These are phyloP conservation scores for Asbolus verrucosus DNA, from an alignment of 1,140 invertebrate species.

Conservation along the genomic window DNA sequence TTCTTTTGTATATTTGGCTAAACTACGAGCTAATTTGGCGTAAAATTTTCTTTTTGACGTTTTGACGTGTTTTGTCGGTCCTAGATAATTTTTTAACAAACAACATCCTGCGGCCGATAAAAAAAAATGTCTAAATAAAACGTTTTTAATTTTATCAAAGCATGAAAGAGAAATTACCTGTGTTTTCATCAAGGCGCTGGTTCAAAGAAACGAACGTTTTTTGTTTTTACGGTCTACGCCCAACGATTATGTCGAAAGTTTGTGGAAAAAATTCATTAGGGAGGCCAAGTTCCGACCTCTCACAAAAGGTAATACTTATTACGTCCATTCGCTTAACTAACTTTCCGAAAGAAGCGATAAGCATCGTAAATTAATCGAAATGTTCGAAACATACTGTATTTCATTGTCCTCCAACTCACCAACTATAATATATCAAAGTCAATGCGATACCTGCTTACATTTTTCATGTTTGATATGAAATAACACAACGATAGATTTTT, in stretches of 20 bases:
- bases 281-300: no score
- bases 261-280: background rate
- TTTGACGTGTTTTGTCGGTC: no score
- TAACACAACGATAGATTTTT: no score
- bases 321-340: no score
- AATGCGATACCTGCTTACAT: constrained; percentile 14
- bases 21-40: background rate
- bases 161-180: constrained; percentile 27
- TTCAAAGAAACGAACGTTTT: background rate
- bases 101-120: no score
- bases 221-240: background rate
- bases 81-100: no score
- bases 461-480: constrained; percentile 36
- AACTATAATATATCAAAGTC: constrained; percentile 30
- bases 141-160: constrained; percentile 20
- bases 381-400: constrained; percentile 17
- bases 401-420: constrained; percentile 10
- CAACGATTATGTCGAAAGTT: no score
- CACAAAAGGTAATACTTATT: no score
- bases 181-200: no score
- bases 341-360: no score
- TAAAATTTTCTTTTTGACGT: no score
- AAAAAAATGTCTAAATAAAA: no score
- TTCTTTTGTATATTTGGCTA: background rate
- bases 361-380: constrained; percentile 33